Evolutionary conservation across 2,113 vertebrate genomes (phyloP).

Genomic region (Tichodroma muraria): DNA sequence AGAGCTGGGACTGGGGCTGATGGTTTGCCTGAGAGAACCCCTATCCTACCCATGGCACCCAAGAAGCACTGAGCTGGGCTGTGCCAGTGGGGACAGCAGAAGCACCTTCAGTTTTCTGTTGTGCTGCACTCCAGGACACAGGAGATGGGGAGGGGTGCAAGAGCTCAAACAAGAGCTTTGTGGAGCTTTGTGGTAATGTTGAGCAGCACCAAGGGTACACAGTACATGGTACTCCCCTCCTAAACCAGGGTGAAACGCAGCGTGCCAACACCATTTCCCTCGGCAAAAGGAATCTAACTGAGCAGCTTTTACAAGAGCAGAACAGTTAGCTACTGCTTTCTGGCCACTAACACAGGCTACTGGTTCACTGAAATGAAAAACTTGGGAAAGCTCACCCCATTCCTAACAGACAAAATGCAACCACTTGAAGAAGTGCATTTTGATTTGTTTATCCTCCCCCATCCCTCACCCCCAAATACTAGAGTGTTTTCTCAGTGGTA

Average conservation of each 20-base stretch:
- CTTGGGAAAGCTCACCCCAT: background rate
- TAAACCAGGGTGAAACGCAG: rapidly evolving
- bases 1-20: background rate
- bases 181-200: background rate
- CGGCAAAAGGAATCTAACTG: background rate
- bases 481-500: background rate
- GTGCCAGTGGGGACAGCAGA: background rate
- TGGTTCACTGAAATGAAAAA: background rate
- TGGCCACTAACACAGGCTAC: background rate
- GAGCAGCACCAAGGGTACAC: background rate
- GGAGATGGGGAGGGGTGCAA: background rate
- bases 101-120: background rate
- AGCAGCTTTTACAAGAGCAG: background rate
- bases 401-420: background rate
- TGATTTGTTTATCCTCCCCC: background rate
- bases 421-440: rapidly evolving
- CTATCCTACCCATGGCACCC: rapidly evolving
- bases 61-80: background rate
- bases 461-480: background rate
- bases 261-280: background rate
- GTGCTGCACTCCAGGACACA: background rate
- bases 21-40: background rate
- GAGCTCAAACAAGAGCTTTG: background rate
- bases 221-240: background rate
- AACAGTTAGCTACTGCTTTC: background rate